These are phyloP conservation scores for Diplolepis rosae DNA, from an alignment of 2,888 invertebrate genomes.

Conservation along the genomic window DNA sequence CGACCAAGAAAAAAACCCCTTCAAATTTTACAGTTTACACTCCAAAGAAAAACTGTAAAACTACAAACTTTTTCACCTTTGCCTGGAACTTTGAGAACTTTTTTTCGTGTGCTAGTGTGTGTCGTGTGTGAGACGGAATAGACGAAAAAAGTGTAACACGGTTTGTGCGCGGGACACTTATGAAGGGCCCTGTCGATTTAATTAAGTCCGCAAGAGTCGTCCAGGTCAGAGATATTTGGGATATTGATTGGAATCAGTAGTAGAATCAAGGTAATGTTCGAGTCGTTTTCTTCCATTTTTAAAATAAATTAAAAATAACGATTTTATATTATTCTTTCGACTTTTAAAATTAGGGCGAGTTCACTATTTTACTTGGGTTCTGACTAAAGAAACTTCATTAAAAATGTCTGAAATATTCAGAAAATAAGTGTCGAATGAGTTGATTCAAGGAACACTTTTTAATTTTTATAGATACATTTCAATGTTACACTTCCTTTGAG, in stretches of 20 bases:
- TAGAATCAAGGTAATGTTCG: constrained; percentile 58
- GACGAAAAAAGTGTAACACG: constrained; percentile 26
- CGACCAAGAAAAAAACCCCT: not conserved
- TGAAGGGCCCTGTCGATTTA: constrained; percentile 65
- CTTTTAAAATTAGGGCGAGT: not conserved
- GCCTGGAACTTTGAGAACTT: not conserved
- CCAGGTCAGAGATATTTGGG: constrained; percentile 66
- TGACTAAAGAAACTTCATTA: too few species aligned
- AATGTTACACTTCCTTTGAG: too few species aligned
- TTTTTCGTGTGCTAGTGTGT: constrained; percentile 22
- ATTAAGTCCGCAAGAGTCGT: constrained; percentile 60
- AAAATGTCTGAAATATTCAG: too few species aligned
- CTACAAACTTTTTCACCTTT: not conserved
- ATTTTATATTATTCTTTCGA: not conserved
- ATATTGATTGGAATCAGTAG: constrained; percentile 69
- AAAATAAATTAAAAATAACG: not conserved
- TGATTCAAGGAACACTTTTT: too few species aligned
- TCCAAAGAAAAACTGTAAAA: not conserved
- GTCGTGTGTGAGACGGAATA: constrained; percentile 36
- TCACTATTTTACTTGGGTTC: too few species aligned
- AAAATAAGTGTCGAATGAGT: too few species aligned
- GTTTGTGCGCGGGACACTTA: constrained; percentile 61
- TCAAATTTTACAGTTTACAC: not conserved
- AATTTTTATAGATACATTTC: too few species aligned
- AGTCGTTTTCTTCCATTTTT: not conserved